Percentiles rank a stretch among this genome's conserved stretches.
Conservation (phyloP, 1,140 invertebrate species). For the Cydia fagiglandana region DNA sequence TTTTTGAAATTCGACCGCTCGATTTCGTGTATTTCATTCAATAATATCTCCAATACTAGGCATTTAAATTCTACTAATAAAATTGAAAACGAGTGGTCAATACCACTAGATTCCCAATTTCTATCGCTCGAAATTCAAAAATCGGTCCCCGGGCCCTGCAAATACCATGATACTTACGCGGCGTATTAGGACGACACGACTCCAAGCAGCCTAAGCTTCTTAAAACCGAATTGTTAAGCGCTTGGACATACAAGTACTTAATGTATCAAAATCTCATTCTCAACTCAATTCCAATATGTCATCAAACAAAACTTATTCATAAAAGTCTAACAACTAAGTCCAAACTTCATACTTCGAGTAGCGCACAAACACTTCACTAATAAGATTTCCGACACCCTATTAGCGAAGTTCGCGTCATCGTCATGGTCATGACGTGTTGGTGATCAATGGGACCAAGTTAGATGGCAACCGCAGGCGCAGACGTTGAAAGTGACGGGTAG, state of each 20-base stretch:
- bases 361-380: conserved; percentile 5
- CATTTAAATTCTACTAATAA: too few species aligned
- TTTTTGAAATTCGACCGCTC: too few species aligned
- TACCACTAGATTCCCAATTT: too few species aligned
- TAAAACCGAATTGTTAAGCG: too few species aligned
- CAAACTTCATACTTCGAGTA: background rate
- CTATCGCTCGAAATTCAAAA: too few species aligned
- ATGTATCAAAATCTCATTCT: background rate
- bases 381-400: conserved; percentile 10
- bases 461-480: background rate
- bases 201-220: too few species aligned
- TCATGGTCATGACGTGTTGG: background rate
- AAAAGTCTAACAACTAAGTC: background rate
- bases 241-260: background rate
- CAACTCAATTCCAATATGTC: background rate
- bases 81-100: too few species aligned
- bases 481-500: background rate
- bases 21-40: too few species aligned
- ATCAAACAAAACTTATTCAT: conserved; percentile 1
- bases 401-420: conserved; percentile 4
- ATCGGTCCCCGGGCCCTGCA: too few species aligned
- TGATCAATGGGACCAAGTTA: conserved; percentile 1
- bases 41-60: too few species aligned
- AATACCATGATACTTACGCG: too few species aligned
- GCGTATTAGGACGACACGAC: too few species aligned